Conservation (phyloP, 2,113 vertebrate species). For the Vidua macroura region DNA sequence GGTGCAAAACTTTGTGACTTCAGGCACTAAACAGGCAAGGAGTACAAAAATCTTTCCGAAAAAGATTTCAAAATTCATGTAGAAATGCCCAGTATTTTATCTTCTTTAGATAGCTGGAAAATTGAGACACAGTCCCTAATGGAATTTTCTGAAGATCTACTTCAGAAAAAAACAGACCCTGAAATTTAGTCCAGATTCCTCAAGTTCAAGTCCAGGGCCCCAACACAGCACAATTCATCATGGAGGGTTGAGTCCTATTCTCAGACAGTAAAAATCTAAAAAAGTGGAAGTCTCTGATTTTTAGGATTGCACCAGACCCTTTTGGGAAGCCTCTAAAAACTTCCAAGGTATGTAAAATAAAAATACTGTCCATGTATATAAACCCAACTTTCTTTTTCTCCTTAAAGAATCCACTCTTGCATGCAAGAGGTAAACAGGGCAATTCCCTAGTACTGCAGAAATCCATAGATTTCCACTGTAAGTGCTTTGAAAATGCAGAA, state of each 20-base stretch:
- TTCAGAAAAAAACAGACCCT: background rate
- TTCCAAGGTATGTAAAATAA: background rate
- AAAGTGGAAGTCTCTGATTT: background rate
- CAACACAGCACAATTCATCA: background rate
- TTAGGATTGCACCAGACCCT: background rate
- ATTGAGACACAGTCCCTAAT: background rate
- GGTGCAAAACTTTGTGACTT: background rate
- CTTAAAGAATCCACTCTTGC: background rate
- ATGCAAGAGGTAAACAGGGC: background rate
- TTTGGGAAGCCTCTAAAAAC: background rate
- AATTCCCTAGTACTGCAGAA: background rate
- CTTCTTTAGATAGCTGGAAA: slow-evolving; percentile 18
- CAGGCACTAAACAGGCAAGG: background rate
- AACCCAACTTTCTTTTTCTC: background rate
- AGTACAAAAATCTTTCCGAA: background rate
- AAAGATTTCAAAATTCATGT: background rate
- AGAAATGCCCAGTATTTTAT: background rate
- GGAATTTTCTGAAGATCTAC: background rate
- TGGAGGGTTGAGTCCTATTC: background rate
- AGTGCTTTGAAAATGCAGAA: background rate
- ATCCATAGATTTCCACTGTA: background rate
- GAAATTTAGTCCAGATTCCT: background rate
- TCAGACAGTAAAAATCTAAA: background rate
- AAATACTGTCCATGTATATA: background rate
- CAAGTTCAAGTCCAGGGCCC: background rate